A percentile compares a stretch with the other conserved stretches of the same genome.
Conservation (phyloP, 30 jellyfish, hydroid and myxozoan species). For the Aurelia coerulea region DNA sequence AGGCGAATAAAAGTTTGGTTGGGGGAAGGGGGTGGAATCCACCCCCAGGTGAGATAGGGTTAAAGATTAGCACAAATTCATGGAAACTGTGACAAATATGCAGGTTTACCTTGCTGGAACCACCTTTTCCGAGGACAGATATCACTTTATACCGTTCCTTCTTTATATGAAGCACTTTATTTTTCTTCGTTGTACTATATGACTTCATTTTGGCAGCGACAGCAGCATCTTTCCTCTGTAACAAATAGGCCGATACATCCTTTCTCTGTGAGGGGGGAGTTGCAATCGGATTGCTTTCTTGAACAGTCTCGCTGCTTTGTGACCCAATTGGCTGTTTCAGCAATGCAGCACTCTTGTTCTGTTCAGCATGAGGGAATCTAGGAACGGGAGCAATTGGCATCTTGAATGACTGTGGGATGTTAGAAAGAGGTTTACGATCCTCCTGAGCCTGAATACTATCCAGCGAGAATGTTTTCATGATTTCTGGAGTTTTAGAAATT, state of each 20-base stretch:
- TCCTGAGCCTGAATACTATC: neutral
- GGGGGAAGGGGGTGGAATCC: too few species aligned
- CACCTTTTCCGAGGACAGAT: conserved; percentile 83
- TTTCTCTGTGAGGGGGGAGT: neutral
- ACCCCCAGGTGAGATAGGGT: too few species aligned
- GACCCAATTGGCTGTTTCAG: neutral
- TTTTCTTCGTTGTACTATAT: conserved; percentile 46
- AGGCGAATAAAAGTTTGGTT: too few species aligned
- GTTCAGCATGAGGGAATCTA: neutral
- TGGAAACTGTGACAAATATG: too few species aligned
- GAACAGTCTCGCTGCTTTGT: neutral
- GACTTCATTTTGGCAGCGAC: neutral
- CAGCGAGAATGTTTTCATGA: neutral
- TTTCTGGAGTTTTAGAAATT: neutral
- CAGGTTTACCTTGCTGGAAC: conserved; percentile 75
- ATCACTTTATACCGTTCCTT: conserved; percentile 63
- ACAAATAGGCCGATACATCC: conserved; percentile 4
- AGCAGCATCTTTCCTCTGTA: conserved; percentile 37
- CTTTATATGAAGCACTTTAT: conserved; percentile 52
- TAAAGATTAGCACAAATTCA: too few species aligned
- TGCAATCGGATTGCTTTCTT: too few species aligned
- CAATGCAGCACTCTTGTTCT: neutral
- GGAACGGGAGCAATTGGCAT: conserved; percentile 26
- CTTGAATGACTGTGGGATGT: conserved; percentile 26
- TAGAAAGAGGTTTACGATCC: neutral